A percentile compares a stretch with the other conserved stretches of the same genome.
Evolutionary conservation across 2,797 vertebrate species (phyloP).

Genomic region (Catostomus latipinnis): DNA sequence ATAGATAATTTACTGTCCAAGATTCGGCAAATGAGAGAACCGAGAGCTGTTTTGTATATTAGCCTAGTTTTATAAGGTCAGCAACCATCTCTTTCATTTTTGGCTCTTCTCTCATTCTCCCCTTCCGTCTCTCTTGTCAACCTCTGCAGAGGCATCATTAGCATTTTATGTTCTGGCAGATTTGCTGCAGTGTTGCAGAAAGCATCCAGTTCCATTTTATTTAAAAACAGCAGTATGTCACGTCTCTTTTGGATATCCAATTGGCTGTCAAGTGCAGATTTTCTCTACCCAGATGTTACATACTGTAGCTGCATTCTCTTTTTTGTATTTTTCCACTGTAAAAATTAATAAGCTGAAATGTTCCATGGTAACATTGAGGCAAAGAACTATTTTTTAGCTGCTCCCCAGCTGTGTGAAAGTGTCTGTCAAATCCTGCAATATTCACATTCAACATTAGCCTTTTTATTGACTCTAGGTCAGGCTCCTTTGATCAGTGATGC

Average conservation of each 20-base stretch:
- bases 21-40: background rate
- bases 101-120: background rate
- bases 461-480: conserved; percentile 32
- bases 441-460: conserved; percentile 8
- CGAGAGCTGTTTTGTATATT: conserved; percentile 15
- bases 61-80: conserved; percentile 40
- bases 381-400: conserved; percentile 41
- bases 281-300: background rate
- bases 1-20: background rate
- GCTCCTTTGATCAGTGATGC: conserved; percentile 16
- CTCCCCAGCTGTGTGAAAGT: conserved; percentile 19
- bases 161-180: background rate
- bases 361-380: background rate
- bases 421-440: conserved; percentile 37
- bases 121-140: background rate
- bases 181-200: conserved; percentile 24
- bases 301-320: conserved; percentile 13
- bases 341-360: conserved; percentile 21
- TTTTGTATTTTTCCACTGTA: conserved; percentile 16
- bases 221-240: conserved; percentile 1
- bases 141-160: conserved; percentile 14
- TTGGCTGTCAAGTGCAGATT: conserved; percentile 26
- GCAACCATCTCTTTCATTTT: background rate
- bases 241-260: background rate
- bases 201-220: background rate